Percentiles rank a stretch among this genome's conserved stretches.
phyloP scores from a whole-genome alignment of 2,113 vertebrate genomes.

The Lamprologus tigripictilis region DNA sequence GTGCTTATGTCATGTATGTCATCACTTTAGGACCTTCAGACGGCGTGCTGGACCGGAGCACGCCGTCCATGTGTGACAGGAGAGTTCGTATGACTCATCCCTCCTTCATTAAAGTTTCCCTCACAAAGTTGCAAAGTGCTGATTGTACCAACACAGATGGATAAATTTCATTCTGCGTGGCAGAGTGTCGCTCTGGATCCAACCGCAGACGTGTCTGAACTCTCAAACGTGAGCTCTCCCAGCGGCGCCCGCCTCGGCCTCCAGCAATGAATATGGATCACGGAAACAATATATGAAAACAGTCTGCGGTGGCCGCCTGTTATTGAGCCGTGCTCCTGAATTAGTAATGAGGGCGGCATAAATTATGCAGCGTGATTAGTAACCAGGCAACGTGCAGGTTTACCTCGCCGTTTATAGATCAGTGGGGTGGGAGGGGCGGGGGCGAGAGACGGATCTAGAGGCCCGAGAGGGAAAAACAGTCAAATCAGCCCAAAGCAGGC shows the following conservation, averaged over 20 bases:
- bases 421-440: background rate
- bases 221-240: background rate
- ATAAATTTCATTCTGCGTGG: background rate
- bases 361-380: conserved; percentile 59
- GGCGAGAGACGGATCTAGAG: background rate
- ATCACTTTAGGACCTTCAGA: background rate
- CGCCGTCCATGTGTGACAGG: background rate
- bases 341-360: conserved; percentile 38
- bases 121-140: background rate
- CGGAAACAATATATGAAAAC: conserved; percentile 23
- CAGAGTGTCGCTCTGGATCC: background rate
- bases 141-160: background rate
- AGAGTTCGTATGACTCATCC: background rate
- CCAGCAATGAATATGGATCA: conserved; percentile 41
- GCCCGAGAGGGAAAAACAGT: background rate
- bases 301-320: background rate
- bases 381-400: conserved; percentile 29
- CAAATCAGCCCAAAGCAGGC: background rate
- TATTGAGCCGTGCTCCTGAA: conserved; percentile 28
- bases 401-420: conserved; percentile 3
- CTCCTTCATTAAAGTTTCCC: background rate
- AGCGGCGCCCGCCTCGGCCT: background rate
- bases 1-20: background rate
- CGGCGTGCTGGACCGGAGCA: accelerated
- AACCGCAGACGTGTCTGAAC: background rate